phyloP scores from a whole-genome alignment of 2,797 vertebrate genomes.

The Syngnathus rostellatus region DNA sequence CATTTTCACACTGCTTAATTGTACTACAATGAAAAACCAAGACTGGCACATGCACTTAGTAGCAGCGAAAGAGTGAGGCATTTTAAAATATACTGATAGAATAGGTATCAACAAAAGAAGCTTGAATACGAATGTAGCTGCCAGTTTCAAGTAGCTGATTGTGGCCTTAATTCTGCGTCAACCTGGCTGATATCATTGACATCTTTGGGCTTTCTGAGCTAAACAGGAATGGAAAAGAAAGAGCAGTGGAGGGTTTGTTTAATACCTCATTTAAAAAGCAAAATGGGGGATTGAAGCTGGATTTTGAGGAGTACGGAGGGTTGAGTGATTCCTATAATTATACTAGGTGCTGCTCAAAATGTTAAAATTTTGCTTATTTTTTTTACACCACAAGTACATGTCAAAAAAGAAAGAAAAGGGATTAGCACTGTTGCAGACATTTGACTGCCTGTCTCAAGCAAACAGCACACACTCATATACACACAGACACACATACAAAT shows the following conservation, averaged over 20 bases:
- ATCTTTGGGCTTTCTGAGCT: constrained; percentile 23
- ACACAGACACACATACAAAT: constrained; percentile 38
- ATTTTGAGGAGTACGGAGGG: constrained; percentile 19
- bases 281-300: constrained; percentile 39
- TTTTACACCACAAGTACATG: constrained; percentile 19
- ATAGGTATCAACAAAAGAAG: constrained; percentile 11
- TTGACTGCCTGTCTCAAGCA: constrained; percentile 43
- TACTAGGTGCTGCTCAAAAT: constrained; percentile 6
- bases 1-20: constrained; percentile 54
- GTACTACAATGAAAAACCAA: constrained; percentile 60
- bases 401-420: constrained; percentile 34
- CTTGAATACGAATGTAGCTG: constrained; percentile 4
- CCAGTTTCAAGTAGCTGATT: constrained; percentile 39
- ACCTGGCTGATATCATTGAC: constrained; percentile 31
- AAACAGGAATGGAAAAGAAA: constrained; percentile 21
- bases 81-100: constrained; percentile 7
- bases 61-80: constrained; percentile 19
- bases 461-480: neutral
- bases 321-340: constrained; percentile 27
- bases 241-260: constrained; percentile 39
- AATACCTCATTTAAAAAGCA: constrained; percentile 53
- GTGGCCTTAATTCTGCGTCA: constrained; percentile 26
- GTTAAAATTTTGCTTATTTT: constrained; percentile 25
- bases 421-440: constrained; percentile 42
- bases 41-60: constrained; percentile 30